Base-by-base conservation (phyloP, 2,888 invertebrate species). In the Chymomyza caudatula region DNA sequence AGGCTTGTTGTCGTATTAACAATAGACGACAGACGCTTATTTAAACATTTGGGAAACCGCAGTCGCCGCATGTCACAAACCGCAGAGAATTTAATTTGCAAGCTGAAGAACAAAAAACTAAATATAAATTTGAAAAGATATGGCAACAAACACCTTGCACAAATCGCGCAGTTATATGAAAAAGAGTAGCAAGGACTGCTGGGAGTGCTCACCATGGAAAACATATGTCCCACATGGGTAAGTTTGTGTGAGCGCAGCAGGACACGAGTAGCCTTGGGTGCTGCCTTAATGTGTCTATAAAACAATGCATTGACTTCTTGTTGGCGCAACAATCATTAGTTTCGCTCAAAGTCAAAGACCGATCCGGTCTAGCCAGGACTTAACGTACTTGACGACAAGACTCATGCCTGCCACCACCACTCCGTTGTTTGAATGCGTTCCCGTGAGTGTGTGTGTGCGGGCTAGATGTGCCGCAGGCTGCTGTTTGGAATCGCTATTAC, bases 241-340 rank as follows among this genome's bases (percentile, higher is more conserved):
- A 8, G 54, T n/a, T n/a, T 17, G 63, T 67, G 68, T 29, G 47
- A 17, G 62, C 77, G 29, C 87, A 76, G 81, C 87, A 74, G 76
- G 87, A 80, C 65, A 60, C 72, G 54, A 13, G 19, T 11, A 15
- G n/a, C 37, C 54, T 57, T 65, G 57, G 54, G 25, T 3, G 29
- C 23, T 19, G 52, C 49, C 15, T 29, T 55, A 49, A 63, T 60
- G 60, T 58, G 19, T 62, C 65, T 53, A 49, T 17, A 37, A 60
- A 58, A 80, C 76, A 79, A 73, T 67, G 69, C 74, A 61, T 76
- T 76, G 78, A 80, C 80, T 80, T 79, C 82, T 85, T 88, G 88
- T 87, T 87, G 87, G 85, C 77, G 68, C 87, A 87, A 87, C 88
- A 87, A 88, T 87, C 83, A 88, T 87, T 87, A 84, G 88, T 82